Evolutionary conservation across 1,140 invertebrate species (phyloP).

Genomic region (Drosophila dunni): DNA sequence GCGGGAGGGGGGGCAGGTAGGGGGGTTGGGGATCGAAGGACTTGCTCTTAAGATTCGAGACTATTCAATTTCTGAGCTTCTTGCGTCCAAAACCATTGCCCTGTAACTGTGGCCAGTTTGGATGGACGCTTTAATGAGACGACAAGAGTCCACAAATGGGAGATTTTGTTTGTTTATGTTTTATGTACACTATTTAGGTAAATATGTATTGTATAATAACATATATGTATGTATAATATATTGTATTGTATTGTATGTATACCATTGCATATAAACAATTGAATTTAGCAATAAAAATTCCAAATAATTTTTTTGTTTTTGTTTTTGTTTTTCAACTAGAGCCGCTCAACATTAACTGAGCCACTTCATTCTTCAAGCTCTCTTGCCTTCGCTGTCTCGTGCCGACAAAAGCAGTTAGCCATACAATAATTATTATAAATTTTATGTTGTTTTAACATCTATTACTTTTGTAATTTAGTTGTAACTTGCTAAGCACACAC

Average conservation of each 20-base stretch:
- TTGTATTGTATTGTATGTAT: slow-evolving; percentile 65
- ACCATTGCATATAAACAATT: slow-evolving; percentile 76
- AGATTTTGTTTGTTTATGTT: slow-evolving; percentile 24
- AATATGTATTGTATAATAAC: slow-evolving; percentile 69
- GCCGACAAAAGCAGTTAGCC: slow-evolving; percentile 51
- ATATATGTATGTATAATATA: slow-evolving; percentile 61
- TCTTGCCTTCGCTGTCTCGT: slow-evolving; percentile 7
- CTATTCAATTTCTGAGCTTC: slow-evolving; percentile 27
- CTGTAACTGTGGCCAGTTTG: slow-evolving; percentile 21
- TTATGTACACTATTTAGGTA: slow-evolving; percentile 76
- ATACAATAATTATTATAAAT: slow-evolving; percentile 5
- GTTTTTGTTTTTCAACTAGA: slow-evolving; percentile 40
- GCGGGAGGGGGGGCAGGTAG: not conserved
- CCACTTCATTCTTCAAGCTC: not conserved
- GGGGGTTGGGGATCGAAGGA: not conserved
- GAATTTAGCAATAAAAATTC: slow-evolving; percentile 80
- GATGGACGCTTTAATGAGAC: slow-evolving; percentile 35
- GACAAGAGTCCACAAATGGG: slow-evolving; percentile 18
- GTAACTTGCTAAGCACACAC: slow-evolving; percentile 57
- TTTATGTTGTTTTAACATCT: slow-evolving; percentile 48
- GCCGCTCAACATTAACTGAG: slow-evolving; percentile 73
- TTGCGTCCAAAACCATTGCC: slow-evolving; percentile 16
- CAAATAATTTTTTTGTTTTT: slow-evolving; percentile 39
- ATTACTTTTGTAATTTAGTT: slow-evolving; percentile 33
- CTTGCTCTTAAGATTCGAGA: slow-evolving; percentile 36